Evolutionary conservation across 2,888 invertebrate genomes (phyloP), one percentile per base, ranked within the genome.

Genomic region (Adelphocoris suturalis): DNA sequence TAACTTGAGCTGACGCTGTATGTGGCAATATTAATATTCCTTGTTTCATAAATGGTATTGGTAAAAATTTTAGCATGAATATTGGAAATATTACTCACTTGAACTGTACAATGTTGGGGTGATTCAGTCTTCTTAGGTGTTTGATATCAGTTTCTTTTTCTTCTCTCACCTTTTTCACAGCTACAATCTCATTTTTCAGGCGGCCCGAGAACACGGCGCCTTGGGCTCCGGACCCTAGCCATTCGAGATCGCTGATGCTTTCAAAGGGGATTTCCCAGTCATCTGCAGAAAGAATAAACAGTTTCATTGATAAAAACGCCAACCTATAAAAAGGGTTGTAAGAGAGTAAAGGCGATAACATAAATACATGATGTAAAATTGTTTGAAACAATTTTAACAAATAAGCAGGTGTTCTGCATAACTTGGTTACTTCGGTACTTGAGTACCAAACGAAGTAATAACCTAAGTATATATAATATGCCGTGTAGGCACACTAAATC

Each of bases 191-290:
- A 91, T 96, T 96, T 91, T 95, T 96, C 90, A 98, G 94, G 92
- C 95, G 96, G 0, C 98, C 99, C 88, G 97, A 96, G 94, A 97
- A 99, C 0, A 99, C 99, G 0, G 98, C 97, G 7, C 99, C 99
- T 93, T 99, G 99, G 7, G 99, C 98, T 0, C 99, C 99, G 90
- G 98, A 97, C 0, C 99, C 99, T 89, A 99, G 94, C 96, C 97
- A 99, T 92, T 97, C 95, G 89, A 99, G 94, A 92, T 98, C 97
- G 87, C 95, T 96, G 91, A 99, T 97, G 23, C 96, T 95, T 93
- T 99, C 98, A 93, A 98, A 98, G 0, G 98, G 97, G 91, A 99
- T 97, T 94, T 99, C 98, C 99, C 99, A 99, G 92, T 97, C 96
- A 93, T 98, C 98, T 94, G 94, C 93, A 94, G 92, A 91, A 91